Evolutionary conservation across 1,140 invertebrate species (phyloP).

Genomic region (Piezodorus guildinii): DNA sequence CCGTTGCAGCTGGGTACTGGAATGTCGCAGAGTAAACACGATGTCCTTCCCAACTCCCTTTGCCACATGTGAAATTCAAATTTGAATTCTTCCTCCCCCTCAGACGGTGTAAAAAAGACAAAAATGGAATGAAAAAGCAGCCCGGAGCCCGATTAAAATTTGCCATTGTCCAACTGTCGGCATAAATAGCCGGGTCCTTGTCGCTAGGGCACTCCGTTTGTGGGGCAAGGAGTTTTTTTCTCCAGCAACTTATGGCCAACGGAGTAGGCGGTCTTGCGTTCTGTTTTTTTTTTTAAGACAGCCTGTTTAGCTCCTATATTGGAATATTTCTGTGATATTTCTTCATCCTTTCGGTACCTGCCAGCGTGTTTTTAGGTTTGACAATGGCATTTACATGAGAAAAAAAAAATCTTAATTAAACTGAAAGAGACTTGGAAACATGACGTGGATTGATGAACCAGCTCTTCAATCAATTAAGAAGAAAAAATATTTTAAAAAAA

Average conservation of each 20-base stretch:
- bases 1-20: not conserved
- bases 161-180: constrained; percentile 13
- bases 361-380: too few relatives aligned
- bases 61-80: constrained; percentile 13
- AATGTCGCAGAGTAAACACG: not conserved
- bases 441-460: too few relatives aligned
- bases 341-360: too few relatives aligned
- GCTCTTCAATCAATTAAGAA: too few relatives aligned
- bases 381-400: too few relatives aligned
- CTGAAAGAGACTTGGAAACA: too few relatives aligned
- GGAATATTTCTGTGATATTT: too few relatives aligned
- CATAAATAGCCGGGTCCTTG: not conserved
- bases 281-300: too few relatives aligned
- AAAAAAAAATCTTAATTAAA: too few relatives aligned
- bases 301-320: too few relatives aligned
- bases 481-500: too few relatives aligned
- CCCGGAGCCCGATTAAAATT: constrained; percentile 6
- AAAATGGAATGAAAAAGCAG: not conserved
- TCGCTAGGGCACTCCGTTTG: not conserved
- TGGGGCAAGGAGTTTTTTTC: constrained; percentile 5
- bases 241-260: not conserved
- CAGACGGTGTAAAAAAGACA: not conserved
- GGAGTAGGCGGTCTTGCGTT: not conserved
- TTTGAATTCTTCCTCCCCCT: not conserved
- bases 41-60: not conserved